Conservation (phyloP, 2,797 vertebrate species). For the Hippoglossus hippoglossus region DNA sequence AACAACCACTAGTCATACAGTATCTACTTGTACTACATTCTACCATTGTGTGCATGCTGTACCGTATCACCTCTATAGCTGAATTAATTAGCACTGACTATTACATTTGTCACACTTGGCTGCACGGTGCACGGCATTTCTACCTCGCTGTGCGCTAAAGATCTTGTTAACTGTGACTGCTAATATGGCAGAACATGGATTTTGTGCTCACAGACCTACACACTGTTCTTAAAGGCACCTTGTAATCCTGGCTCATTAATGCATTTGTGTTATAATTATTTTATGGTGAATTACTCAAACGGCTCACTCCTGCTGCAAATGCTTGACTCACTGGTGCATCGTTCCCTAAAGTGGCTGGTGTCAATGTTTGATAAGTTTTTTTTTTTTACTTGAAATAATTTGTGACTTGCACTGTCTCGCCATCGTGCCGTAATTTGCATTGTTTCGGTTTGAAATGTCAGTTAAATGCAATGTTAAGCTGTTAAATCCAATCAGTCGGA, state of each 20-base stretch:
- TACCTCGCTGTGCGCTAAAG: constrained; percentile 19
- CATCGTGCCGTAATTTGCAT: not conserved
- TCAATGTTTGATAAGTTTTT: not conserved
- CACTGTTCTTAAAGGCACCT: constrained; percentile 29
- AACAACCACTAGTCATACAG: not conserved
- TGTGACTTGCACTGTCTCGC: not conserved
- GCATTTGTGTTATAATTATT: constrained; percentile 21
- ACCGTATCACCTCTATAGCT: not conserved
- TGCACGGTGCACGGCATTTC: constrained; percentile 24
- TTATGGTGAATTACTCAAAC: constrained; percentile 20
- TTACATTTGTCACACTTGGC: constrained; percentile 15
- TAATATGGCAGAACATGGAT: constrained; percentile 27
- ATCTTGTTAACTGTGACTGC: constrained; percentile 45
- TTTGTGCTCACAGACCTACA: constrained; percentile 17
- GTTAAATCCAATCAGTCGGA: constrained; percentile 7
- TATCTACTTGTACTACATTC: not conserved
- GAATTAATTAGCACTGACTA: constrained; percentile 8
- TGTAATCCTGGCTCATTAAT: constrained; percentile 47
- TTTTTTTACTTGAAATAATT: not conserved
- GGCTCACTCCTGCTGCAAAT: not conserved
- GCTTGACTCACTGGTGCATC: not conserved
- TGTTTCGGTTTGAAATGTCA: not conserved
- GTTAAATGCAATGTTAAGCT: too few relatives aligned
- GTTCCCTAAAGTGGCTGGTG: not conserved
- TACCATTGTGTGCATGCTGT: not conserved